These are phyloP conservation scores for Toxotes jaculatrix DNA, from an alignment of 2,113 vertebrate species.

Conservation along the genomic window DNA sequence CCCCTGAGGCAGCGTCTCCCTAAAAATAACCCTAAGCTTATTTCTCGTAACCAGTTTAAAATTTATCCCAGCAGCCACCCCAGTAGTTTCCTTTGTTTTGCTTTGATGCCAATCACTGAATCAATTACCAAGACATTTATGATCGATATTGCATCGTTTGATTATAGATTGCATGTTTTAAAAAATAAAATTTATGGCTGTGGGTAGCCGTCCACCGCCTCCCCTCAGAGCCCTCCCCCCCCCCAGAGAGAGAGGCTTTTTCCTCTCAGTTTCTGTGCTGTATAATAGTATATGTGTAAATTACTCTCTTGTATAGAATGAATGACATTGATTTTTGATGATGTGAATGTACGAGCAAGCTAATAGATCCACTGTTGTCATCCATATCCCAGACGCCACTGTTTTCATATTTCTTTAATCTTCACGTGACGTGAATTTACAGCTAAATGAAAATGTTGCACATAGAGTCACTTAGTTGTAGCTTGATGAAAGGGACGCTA, in stretches of 20 bases:
- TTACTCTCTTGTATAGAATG: conserved; percentile 76
- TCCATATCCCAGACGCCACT: conserved; percentile 9
- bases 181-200: conserved; percentile 54
- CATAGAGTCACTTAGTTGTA: conserved; percentile 49
- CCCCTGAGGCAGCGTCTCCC: conserved; percentile 16
- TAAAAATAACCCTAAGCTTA: conserved; percentile 33
- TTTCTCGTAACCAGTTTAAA: conserved; percentile 33
- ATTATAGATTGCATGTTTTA: conserved; percentile 75
- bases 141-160: conserved; percentile 62
- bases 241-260: conserved; percentile 44
- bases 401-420: conserved; percentile 23
- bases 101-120: conserved; percentile 64
- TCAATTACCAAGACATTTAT: conserved; percentile 63
- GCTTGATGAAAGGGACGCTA: conserved; percentile 71
- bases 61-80: conserved; percentile 4
- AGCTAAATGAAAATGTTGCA: conserved; percentile 55
- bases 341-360: conserved; percentile 74
- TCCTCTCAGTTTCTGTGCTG: conserved; percentile 61
- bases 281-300: conserved; percentile 74
- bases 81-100: conserved; percentile 33
- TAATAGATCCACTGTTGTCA: conserved; percentile 31
- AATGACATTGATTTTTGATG: conserved; percentile 68
- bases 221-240: conserved; percentile 6
- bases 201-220: conserved; percentile 42
- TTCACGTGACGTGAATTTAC: conserved; percentile 25